Evolutionary conservation across 2,797 vertebrate species (phyloP).

Genomic region (Lerista edwardsae): DNA sequence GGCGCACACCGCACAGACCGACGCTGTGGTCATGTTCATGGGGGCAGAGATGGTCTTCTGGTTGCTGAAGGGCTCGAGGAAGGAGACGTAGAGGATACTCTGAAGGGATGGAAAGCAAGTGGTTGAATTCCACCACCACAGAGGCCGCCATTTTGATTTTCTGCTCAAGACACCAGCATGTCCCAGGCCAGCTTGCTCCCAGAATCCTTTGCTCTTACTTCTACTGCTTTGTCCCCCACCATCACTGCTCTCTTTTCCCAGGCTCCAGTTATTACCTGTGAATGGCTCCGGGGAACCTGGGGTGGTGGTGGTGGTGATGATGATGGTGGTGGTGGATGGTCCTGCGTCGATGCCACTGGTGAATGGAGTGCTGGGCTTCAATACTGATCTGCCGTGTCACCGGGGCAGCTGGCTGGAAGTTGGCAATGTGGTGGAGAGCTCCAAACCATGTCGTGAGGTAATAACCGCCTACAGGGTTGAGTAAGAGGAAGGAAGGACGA

Average conservation of each 20-base stretch:
- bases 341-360: constrained; percentile 88
- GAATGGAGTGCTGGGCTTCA: constrained; percentile 86
- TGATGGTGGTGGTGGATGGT: constrained; percentile 78
- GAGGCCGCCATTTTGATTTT: not conserved
- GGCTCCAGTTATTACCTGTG: constrained; percentile 29
- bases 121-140: not conserved
- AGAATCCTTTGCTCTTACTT: not conserved
- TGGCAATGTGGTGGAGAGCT: constrained; percentile 88
- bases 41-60: constrained; percentile 3
- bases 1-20: not conserved
- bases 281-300: constrained; percentile 65
- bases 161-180: no score
- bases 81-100: constrained; percentile 38
- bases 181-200: not conserved
- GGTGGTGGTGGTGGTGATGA: constrained; percentile 71
- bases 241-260: no score
- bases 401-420: constrained; percentile 76
- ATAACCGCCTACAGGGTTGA: constrained; percentile 82
- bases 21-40: not conserved
- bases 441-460: constrained; percentile 91
- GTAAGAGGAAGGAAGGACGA: accelerated
- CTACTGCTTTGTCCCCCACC: accelerated
- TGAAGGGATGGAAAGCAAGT: not conserved
- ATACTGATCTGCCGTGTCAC: constrained; percentile 81
- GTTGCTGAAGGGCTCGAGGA: constrained; percentile 12